Conservation (phyloP, 2,888 invertebrate genomes). For the Serripes groenlandicus region DNA sequence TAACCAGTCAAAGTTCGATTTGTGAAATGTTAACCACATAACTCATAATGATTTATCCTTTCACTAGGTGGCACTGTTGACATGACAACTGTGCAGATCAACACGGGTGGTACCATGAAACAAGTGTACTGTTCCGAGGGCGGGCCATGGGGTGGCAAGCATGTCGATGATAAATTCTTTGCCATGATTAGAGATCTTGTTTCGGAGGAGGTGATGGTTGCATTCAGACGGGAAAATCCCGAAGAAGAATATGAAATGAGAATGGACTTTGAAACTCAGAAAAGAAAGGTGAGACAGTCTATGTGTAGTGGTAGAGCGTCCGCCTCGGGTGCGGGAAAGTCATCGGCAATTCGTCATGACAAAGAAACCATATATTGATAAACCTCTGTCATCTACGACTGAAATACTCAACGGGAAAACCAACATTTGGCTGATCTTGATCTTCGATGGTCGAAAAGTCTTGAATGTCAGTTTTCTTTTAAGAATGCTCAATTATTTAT, state of each 20-base stretch:
- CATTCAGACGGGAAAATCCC: neutral
- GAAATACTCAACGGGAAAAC: too few relatives aligned
- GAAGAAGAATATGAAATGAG: neutral
- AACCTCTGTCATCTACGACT: too few relatives aligned
- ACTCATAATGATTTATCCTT: neutral
- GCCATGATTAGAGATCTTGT: slow-evolving; percentile 30
- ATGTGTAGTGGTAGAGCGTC: too few relatives aligned
- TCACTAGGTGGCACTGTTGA: slow-evolving; percentile 53
- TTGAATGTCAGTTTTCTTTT: too few relatives aligned
- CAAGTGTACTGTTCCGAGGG: slow-evolving; percentile 50
- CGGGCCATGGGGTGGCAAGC: slow-evolving; percentile 49
- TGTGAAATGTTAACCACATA: too few relatives aligned
- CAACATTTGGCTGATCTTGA: too few relatives aligned
- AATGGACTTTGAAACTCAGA: slow-evolving; percentile 1
- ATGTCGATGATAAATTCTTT: slow-evolving; percentile 41
- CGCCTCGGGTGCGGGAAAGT: too few relatives aligned
- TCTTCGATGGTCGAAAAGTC: too few relatives aligned
- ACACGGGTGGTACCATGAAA: slow-evolving; percentile 39
- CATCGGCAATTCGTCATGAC: too few relatives aligned
- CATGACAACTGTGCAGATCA: slow-evolving; percentile 51
- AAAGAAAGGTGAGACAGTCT: neutral
- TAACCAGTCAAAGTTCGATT: too few relatives aligned
- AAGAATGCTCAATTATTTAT: too few relatives aligned
- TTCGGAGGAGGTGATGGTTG: slow-evolving; percentile 17
- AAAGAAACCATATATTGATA: too few relatives aligned